Evolutionary conservation across 2,113 vertebrate genomes (phyloP).

Genomic region (Pseudolaguvia tuberculata): DNA sequence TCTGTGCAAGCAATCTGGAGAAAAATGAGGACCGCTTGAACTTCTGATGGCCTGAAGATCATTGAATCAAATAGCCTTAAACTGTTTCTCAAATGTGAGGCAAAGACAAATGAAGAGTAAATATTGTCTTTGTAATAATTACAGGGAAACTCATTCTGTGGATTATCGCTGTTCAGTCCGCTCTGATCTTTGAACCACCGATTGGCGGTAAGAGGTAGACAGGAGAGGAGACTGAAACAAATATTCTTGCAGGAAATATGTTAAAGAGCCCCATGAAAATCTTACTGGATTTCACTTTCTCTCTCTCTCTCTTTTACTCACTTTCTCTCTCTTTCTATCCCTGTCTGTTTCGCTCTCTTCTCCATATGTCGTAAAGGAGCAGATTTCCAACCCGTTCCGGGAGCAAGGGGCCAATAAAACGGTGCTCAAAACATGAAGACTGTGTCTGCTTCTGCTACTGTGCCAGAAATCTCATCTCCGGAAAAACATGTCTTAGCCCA

Average conservation of each 20-base stretch:
- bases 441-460: conserved; percentile 21
- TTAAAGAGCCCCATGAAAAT: conserved; percentile 57
- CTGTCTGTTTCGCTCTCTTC: conserved; percentile 3
- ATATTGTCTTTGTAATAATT: neutral
- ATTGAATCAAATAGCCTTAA: conserved; percentile 26
- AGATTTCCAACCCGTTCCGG: conserved; percentile 35
- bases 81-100: conserved; percentile 6
- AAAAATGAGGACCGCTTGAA: neutral
- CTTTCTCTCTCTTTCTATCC: conserved; percentile 14
- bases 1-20: conserved; percentile 33
- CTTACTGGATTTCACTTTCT: conserved; percentile 52
- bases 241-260: conserved; percentile 64
- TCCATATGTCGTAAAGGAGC: conserved; percentile 9
- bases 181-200: neutral
- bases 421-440: conserved; percentile 29
- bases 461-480: conserved; percentile 40
- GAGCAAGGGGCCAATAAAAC: conserved; percentile 49
- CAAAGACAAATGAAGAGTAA: neutral
- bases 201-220: neutral
- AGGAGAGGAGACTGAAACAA: conserved; percentile 56
- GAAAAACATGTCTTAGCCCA: conserved; percentile 23
- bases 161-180: neutral
- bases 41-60: conserved; percentile 9
- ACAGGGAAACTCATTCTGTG: neutral
- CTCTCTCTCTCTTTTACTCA: neutral